Evolutionary conservation across 1,140 invertebrate species (phyloP).

Genomic region (Hypothenemus hampei): DNA sequence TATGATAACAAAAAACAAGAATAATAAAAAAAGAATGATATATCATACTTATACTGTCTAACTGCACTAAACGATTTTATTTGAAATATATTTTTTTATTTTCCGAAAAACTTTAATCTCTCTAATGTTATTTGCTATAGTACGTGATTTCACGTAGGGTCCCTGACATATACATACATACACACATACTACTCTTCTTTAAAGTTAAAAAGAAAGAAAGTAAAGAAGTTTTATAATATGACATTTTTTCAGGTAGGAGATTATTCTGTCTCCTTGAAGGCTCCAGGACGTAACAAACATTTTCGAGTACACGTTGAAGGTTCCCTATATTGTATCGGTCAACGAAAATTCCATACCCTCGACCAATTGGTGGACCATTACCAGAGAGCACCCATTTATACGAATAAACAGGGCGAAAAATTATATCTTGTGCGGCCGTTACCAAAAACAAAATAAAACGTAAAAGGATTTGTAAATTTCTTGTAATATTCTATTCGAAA

Average conservation of each 20-base stretch:
- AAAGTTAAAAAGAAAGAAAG: not conserved
- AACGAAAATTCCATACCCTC: conserved; percentile 92
- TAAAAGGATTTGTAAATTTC: no score
- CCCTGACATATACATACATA: no score
- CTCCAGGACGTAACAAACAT: conserved; percentile 96
- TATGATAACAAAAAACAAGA: no score
- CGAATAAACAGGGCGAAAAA: conserved; percentile 91
- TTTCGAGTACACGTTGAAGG: conserved; percentile 97
- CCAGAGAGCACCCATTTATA: conserved; percentile 97
- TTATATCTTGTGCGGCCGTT: conserved; percentile 84
- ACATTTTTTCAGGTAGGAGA: conserved; percentile 89
- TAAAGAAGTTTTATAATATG: not conserved
- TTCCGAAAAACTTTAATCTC: no score
- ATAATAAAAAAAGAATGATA: no score
- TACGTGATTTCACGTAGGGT: no score
- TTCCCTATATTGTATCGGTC: conserved; percentile 92
- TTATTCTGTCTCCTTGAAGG: conserved; percentile 97
- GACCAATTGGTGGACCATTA: conserved; percentile 98
- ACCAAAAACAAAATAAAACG: conserved; percentile 58
- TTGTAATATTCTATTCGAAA: not conserved
- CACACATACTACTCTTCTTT: no score
- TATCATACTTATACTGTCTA: no score
- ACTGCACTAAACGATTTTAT: no score
- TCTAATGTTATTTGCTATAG: no score
- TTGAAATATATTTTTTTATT: no score